Percentiles rank a stretch among this genome's conserved stretches.
phyloP scores from a whole-genome alignment of 2,797 vertebrate species.

The Delichon dasypus region DNA sequence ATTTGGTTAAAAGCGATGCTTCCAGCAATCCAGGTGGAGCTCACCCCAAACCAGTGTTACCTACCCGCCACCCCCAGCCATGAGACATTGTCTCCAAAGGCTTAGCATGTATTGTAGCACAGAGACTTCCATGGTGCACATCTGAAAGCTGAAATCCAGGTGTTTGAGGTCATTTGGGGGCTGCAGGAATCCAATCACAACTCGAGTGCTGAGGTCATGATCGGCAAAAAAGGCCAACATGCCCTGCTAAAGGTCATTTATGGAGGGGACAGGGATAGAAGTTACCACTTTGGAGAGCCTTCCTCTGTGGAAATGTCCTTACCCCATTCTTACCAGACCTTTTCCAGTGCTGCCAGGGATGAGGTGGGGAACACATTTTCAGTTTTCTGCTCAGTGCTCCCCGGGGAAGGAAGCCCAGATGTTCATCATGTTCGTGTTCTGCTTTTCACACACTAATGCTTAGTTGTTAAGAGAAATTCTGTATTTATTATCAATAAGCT shows the following conservation, averaged over 20 bases:
- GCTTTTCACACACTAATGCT: not conserved
- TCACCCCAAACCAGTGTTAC: too few species aligned
- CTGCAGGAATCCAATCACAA: not conserved
- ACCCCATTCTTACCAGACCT: not conserved
- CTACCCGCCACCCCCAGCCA: not conserved
- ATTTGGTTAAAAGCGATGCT: not conserved
- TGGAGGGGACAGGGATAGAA: not conserved
- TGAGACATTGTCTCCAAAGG: not conserved
- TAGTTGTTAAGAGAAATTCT: not conserved
- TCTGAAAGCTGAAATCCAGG: not conserved
- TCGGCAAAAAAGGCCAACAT: not conserved
- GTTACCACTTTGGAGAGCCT: not conserved
- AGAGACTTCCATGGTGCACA: not conserved
- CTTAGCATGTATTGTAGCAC: rapidly evolving
- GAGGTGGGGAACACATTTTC: not conserved
- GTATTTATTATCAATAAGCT: not conserved
- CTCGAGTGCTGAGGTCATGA: not conserved
- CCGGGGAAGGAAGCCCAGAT: not conserved
- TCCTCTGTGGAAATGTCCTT: not conserved
- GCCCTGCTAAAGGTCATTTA: not conserved
- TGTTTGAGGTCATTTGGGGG: not conserved
- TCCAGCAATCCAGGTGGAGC: not conserved
- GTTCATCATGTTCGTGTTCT: not conserved
- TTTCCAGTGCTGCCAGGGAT: not conserved
- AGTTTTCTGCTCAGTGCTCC: not conserved